Percentiles rank a stretch among this genome's conserved stretches.
These are phyloP conservation scores for Acipenser ruthenus DNA, from an alignment of 2,797 vertebrate genomes.

Conservation along the genomic window DNA sequence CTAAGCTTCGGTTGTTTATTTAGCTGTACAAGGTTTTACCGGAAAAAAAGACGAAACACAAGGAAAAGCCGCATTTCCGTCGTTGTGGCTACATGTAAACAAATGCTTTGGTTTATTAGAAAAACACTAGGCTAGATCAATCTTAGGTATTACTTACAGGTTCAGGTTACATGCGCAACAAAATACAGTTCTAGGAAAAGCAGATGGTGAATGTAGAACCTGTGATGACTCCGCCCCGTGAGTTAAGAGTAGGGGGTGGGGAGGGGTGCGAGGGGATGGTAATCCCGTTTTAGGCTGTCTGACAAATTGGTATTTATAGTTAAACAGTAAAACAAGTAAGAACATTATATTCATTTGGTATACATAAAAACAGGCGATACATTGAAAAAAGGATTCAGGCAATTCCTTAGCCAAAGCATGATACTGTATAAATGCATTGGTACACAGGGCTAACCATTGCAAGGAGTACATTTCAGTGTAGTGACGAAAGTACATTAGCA, in stretches of 20 bases:
- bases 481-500: no score
- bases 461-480: no score
- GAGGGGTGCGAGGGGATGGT: neutral
- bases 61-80: neutral
- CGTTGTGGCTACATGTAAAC: neutral
- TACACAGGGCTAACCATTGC: no score
- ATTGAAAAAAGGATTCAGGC: no score
- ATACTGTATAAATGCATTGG: no score
- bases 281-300: neutral
- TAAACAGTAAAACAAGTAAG: no score
- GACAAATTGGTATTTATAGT: neutral
- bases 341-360: no score
- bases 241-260: constrained; percentile 11
- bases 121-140: no score
- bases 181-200: constrained; percentile 13
- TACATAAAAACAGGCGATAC: no score
- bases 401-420: no score
- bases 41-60: neutral
- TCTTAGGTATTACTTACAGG: constrained; percentile 38
- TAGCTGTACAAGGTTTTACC: neutral
- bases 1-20: neutral
- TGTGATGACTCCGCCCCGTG: constrained; percentile 50
- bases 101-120: no score
- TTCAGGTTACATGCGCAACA: constrained; percentile 39
- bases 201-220: constrained; percentile 46